Percentiles rank a stretch among this genome's conserved stretches.
Evolutionary conservation across 2,888 invertebrate genomes (phyloP).

Genomic region (Dioctria rufipes): DNA sequence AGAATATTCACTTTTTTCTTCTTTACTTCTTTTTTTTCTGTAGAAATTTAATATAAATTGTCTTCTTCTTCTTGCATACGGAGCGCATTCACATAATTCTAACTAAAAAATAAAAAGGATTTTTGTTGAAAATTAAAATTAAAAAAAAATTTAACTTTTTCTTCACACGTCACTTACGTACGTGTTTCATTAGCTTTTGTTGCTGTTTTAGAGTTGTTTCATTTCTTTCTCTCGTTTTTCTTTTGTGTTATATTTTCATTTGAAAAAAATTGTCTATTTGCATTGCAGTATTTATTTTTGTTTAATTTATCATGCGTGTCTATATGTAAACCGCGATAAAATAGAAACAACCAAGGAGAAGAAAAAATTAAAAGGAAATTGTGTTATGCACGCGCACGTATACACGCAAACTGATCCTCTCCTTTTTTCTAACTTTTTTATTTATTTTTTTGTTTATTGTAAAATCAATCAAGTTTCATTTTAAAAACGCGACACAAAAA

Average conservation of each 20-base stretch:
- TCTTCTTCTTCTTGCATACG: constrained; percentile 45
- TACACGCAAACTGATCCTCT: neutral
- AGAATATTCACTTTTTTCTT: constrained; percentile 47
- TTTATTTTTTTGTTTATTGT: neutral
- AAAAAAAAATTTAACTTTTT: neutral
- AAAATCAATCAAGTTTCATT: neutral
- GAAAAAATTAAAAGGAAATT: neutral
- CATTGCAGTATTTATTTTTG: constrained; percentile 1
- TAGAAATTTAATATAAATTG: constrained; percentile 59
- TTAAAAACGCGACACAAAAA: constrained; percentile 19
- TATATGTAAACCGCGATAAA: neutral
- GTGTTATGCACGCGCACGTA: neutral
- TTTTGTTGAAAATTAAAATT: constrained; percentile 1
- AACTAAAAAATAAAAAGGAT: constrained; percentile 15
- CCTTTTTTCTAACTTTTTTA: neutral
- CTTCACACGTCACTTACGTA: too few species aligned
- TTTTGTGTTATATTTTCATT: neutral
- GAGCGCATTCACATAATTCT: constrained; percentile 47
- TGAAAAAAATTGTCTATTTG: constrained; percentile 10
- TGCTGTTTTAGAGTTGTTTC: too few species aligned
- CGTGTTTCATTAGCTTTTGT: too few species aligned
- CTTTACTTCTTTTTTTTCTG: too few species aligned
- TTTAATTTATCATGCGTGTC: too few species aligned
- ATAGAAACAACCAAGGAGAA: too few species aligned
- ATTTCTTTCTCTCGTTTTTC: too few species aligned